Evolutionary conservation across 2,113 vertebrate genomes (phyloP).

Genomic region (Mustela lutreola): DNA sequence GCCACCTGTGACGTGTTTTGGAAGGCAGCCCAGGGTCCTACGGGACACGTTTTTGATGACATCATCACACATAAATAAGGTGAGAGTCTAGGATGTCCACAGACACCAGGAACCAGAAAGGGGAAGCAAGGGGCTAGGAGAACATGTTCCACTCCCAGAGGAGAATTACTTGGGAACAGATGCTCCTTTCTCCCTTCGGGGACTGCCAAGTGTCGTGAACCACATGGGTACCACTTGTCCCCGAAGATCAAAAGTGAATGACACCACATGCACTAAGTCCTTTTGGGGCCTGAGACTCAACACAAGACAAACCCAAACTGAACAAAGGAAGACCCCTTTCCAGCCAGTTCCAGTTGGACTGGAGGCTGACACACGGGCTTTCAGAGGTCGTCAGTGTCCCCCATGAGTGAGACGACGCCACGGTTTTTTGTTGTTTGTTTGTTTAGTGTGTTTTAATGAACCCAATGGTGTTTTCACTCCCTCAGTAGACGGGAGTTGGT

Average conservation of each 20-base stretch:
- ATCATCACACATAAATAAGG: neutral
- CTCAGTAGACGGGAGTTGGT: neutral
- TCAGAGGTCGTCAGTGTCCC: neutral
- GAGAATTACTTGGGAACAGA: neutral
- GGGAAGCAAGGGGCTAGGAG: neutral
- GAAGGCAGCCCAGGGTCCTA: neutral
- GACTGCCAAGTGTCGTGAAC: neutral
- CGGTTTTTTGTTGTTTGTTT: too few relatives aligned
- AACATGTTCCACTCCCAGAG: neutral
- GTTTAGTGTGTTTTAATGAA: neutral
- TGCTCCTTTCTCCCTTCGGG: neutral
- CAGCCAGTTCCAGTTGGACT: neutral
- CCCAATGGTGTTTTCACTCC: neutral
- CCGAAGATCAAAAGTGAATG: neutral
- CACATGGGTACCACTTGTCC: neutral
- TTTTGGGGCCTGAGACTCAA: neutral
- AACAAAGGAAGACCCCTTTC: neutral
- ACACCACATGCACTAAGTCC: neutral
- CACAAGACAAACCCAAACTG: neutral
- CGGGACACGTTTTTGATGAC: neutral
- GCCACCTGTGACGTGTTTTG: neutral
- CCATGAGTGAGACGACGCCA: neutral
- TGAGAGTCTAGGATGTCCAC: rapidly evolving
- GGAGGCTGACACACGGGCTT: neutral
- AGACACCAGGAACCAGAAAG: neutral